A percentile compares a stretch with the other conserved stretches of the same genome.
Conservation (phyloP, 2,888 invertebrate species). For the Luffia ferchaultella region DNA sequence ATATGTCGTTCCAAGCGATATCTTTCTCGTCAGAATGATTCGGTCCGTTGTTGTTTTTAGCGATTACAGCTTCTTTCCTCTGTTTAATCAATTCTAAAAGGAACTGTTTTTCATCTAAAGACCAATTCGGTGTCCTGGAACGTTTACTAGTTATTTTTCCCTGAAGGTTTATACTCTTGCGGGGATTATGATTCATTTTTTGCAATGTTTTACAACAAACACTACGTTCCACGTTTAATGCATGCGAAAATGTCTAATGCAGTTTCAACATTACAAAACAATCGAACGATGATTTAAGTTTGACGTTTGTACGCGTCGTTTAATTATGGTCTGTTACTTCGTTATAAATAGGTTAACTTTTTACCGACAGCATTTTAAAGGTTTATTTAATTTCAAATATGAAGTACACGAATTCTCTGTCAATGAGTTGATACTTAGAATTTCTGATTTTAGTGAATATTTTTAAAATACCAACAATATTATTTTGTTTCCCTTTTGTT, state of each 20-base stretch:
- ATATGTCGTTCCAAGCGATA: slow-evolving; percentile 53
- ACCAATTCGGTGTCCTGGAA: slow-evolving; percentile 55
- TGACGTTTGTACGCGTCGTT: neutral
- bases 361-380: neutral
- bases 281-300: slow-evolving; percentile 25
- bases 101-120: slow-evolving; percentile 49
- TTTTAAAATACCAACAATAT: no score
- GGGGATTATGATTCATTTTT: slow-evolving; percentile 46
- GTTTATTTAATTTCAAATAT: no score
- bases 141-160: slow-evolving; percentile 42
- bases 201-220: slow-evolving; percentile 28
- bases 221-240: neutral
- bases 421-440: no score
- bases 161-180: slow-evolving; percentile 33
- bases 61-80: slow-evolving; percentile 46
- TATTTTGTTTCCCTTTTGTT: no score
- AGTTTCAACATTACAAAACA: slow-evolving; percentile 58
- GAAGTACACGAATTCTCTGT: no score
- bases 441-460: no score
- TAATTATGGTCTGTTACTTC: neutral
- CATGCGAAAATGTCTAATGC: slow-evolving; percentile 36
- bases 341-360: neutral
- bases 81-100: slow-evolving; percentile 52
- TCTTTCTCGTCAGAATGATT: slow-evolving; percentile 53
- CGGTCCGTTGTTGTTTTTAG: slow-evolving; percentile 47